These are phyloP conservation scores for Oreochromis spilurus DNA, from an alignment of 2,113 vertebrate genomes.

Conservation along the genomic window DNA sequence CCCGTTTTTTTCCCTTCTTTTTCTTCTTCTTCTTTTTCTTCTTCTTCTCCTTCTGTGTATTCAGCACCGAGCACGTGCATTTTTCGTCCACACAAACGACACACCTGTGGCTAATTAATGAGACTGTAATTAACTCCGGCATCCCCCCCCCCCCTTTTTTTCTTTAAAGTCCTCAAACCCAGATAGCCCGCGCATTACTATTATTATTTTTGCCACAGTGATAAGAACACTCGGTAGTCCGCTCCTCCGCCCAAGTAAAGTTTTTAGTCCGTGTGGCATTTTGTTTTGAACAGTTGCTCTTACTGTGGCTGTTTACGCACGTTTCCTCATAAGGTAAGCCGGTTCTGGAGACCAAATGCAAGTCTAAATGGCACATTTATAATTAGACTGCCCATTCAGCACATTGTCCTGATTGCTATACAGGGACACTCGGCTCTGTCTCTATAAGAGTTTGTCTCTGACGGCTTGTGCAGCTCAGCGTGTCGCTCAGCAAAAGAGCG, in stretches of 20 bases:
- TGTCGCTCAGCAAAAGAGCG: slow-evolving; percentile 43
- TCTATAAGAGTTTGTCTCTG: slow-evolving; percentile 72
- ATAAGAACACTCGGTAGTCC: slow-evolving; percentile 37
- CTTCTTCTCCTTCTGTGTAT: background rate
- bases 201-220: slow-evolving; percentile 34
- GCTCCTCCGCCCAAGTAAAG: background rate
- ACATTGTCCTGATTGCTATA: slow-evolving; percentile 91
- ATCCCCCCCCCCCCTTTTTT: rapidly evolving
- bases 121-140: background rate
- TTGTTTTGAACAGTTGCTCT: slow-evolving; percentile 82
- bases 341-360: slow-evolving; percentile 85
- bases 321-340: slow-evolving; percentile 99
- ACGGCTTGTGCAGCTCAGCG: slow-evolving; percentile 61
- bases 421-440: slow-evolving; percentile 83
- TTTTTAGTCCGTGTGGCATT: slow-evolving; percentile 79
- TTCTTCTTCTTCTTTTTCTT: background rate
- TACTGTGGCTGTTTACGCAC: slow-evolving; percentile 68
- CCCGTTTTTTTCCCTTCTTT: background rate
- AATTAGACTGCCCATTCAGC: slow-evolving; percentile 99
- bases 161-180: background rate
- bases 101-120: slow-evolving; percentile 30
- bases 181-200: background rate
- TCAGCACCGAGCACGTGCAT: background rate
- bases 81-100: background rate
- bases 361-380: slow-evolving; percentile 99